Conservation (phyloP, 1,140 invertebrate species). For the Subanguina moxae region DNA sequence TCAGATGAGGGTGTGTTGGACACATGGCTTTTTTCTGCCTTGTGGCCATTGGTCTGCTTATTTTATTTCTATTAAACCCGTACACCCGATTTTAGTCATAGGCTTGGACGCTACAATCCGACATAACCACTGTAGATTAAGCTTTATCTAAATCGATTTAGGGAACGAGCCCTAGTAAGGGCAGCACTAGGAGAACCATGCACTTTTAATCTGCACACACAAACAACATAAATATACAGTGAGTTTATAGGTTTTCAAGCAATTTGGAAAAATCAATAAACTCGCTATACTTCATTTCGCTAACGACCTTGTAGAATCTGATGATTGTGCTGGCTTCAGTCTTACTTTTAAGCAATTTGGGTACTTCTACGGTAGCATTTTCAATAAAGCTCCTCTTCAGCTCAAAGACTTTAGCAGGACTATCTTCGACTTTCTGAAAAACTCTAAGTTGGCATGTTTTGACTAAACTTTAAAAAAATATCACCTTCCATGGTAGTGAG, state of each 20-base stretch:
- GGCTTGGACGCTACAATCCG: too few relatives aligned
- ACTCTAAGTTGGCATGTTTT: not conserved
- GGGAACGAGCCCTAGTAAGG: too few relatives aligned
- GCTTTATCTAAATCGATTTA: too few relatives aligned
- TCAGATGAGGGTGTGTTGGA: conserved; percentile 92
- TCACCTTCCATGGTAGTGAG: conserved; percentile 42
- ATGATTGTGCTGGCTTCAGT: conserved; percentile 8
- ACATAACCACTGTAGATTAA: too few relatives aligned
- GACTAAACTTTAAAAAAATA: not conserved
- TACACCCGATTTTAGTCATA: too few relatives aligned
- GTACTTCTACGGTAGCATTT: conserved; percentile 20
- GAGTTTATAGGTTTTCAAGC: conserved; percentile 5
- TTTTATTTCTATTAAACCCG: too few relatives aligned
- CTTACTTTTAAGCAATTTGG: conserved; percentile 21
- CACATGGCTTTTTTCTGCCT: conserved; percentile 95
- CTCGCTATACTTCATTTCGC: conserved; percentile 30
- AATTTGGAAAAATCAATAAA: conserved; percentile 18
- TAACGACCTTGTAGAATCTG: conserved; percentile 10
- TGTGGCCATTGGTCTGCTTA: conserved; percentile 99
- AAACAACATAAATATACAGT: not conserved
- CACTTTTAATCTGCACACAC: too few relatives aligned
- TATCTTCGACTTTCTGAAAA: not conserved
- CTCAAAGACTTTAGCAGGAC: conserved; percentile 27
- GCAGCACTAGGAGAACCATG: too few relatives aligned
- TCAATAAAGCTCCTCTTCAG: conserved; percentile 13